Base-by-base conservation (phyloP, 2,113 vertebrate genomes). In the Eulemur rufifrons region DNA sequence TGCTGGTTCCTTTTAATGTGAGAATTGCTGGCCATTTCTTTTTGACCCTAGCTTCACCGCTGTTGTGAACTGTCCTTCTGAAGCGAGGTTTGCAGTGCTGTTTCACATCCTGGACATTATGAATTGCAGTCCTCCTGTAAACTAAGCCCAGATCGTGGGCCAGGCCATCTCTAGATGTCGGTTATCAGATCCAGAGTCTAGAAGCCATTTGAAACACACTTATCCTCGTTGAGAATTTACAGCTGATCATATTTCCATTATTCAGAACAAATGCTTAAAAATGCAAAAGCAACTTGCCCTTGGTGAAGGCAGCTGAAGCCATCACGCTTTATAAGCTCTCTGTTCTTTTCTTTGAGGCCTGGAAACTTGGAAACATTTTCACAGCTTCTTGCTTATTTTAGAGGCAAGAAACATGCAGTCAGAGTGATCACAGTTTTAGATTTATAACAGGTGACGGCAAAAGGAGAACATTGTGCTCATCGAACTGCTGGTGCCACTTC, bases 341-440 rank as follows among this genome's bases (percentile, higher is more conserved):
- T 71, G 25, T 91, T 93, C 73, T 84, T 64, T 94, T 91, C 73
- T 64, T 85, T 56, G 86, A 89, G 83, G 69, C 83, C 39, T 95
- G 86, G 83, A 96, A 95, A 93, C 93, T 89, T 97, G 64, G 92
- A 87, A 81, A 94, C 97, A 92, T 94, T 91, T 98, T 97, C 96
- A 97, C 91, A 97, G 95, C 87, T 97, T 94, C 84, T 84, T 96
- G 83, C 93, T 98, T 98, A 96, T 97, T 98, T 98, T 97, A 95
- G 95, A 92, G 86, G 89, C 95, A 98, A 94, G 93, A 95, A 95
- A 90, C 97, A 90, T 86, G 83, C 86, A 86, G 91, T 84, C 85
- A 59, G 93, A 97, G 83, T 52, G 83, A 77, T 96, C 86, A 77
- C 96, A 90, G 83, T 95, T 97, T 96, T 97, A 93, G 95, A 96